phyloP scores from a whole-genome alignment of 2,888 invertebrate genomes.

The Archaeoteleia sp. region DNA sequence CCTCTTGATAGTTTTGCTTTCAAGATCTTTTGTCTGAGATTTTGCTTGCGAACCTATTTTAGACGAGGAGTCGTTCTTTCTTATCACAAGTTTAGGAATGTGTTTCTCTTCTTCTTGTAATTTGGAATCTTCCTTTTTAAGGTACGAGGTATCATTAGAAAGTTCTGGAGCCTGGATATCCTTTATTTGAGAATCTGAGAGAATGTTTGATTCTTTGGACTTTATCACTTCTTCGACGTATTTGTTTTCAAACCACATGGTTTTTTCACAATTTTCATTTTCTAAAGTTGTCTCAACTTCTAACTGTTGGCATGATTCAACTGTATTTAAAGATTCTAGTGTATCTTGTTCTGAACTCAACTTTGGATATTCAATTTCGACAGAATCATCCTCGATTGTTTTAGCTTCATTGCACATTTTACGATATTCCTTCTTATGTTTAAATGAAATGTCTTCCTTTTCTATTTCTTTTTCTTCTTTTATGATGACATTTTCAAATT shows the following conservation, averaged over 20 bases:
- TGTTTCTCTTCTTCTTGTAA: constrained; percentile 47
- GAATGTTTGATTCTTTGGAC: background rate
- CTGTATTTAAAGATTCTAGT: too few species aligned
- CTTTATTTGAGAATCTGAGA: constrained; percentile 11
- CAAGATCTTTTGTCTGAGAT: constrained; percentile 22
- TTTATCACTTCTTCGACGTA: constrained; percentile 11
- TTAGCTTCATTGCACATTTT: constrained; percentile 5
- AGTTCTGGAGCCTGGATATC: constrained; percentile 12
- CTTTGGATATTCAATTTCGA: constrained; percentile 33
- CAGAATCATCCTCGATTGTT: constrained; percentile 18
- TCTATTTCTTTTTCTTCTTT: constrained; percentile 22
- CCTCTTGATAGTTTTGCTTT: constrained; percentile 8
- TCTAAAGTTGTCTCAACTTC: constrained; percentile 35
- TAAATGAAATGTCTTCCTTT: constrained; percentile 12
- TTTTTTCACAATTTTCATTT: background rate
- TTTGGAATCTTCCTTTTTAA: background rate
- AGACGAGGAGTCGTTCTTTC: constrained; percentile 61
- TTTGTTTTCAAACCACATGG: constrained; percentile 24
- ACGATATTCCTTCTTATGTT: constrained; percentile 6
- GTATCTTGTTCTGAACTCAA: too few species aligned
- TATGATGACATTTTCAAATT: constrained; percentile 32
- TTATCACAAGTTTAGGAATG: constrained; percentile 65
- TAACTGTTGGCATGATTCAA: too few species aligned
- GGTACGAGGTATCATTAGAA: too few species aligned
- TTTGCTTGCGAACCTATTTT: constrained; percentile 53